These are phyloP conservation scores for Chelon auratus DNA, from an alignment of 2,797 vertebrate genomes.

Conservation along the genomic window DNA sequence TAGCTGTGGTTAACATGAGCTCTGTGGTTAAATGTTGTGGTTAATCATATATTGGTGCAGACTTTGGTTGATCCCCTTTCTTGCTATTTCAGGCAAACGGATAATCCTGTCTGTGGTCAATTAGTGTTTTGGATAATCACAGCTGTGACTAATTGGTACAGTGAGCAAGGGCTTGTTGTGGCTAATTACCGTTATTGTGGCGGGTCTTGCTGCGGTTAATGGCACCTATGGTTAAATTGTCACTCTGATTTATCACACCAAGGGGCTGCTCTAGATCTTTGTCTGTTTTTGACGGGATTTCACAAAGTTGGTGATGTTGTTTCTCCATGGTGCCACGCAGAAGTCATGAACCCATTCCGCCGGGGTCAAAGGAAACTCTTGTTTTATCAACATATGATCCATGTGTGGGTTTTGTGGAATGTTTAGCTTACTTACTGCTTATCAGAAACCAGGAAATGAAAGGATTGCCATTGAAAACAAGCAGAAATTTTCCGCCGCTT, in stretches of 20 bases:
- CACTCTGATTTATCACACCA: slow-evolving; percentile 63
- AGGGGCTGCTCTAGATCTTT: slow-evolving; percentile 30
- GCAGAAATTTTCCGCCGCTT: slow-evolving; percentile 55
- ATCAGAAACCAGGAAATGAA: slow-evolving; percentile 86
- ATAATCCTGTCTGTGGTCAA: slow-evolving; percentile 78
- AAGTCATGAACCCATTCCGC: slow-evolving; percentile 62
- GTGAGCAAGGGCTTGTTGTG: slow-evolving; percentile 74
- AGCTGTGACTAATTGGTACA: slow-evolving; percentile 82
- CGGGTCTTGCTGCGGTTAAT: slow-evolving; percentile 71
- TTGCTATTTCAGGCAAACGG: slow-evolving; percentile 69
- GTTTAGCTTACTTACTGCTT: slow-evolving; percentile 79
- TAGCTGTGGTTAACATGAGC: slow-evolving; percentile 60
- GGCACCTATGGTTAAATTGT: slow-evolving; percentile 81
- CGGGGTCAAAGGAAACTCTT: slow-evolving; percentile 72
- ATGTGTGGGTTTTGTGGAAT: slow-evolving; percentile 79
- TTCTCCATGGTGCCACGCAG: slow-evolving; percentile 40
- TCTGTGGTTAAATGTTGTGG: slow-evolving; percentile 66
- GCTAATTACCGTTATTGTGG: slow-evolving; percentile 80
- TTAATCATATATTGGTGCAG: slow-evolving; percentile 70
- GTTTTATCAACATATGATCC: slow-evolving; percentile 80
- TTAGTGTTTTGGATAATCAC: slow-evolving; percentile 83
- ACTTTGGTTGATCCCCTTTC: slow-evolving; percentile 60
- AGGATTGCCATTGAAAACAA: slow-evolving; percentile 83
- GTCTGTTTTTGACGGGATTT: slow-evolving; percentile 29
- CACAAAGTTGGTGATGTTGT: slow-evolving; percentile 12